Evolutionary conservation across 2,797 vertebrate genomes (phyloP).

Genomic region (Heliangelus exortis): DNA sequence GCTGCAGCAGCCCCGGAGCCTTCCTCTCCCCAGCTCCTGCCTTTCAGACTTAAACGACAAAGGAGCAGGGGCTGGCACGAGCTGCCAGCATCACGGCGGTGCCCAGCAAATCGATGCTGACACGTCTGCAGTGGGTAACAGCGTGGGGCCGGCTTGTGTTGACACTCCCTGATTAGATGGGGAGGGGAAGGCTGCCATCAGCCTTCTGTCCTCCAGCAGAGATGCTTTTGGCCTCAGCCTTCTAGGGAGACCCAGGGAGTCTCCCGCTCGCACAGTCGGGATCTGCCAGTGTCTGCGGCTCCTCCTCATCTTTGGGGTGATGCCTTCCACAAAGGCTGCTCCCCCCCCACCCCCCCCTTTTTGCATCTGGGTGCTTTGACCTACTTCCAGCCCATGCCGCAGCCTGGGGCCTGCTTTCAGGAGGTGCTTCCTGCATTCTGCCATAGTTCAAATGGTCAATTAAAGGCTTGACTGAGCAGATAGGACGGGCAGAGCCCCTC

Average conservation of each 20-base stretch:
- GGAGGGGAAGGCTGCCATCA: conserved; percentile 46
- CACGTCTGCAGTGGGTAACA: conserved; percentile 24
- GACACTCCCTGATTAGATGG: conserved; percentile 19
- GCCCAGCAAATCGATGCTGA: conserved; percentile 42
- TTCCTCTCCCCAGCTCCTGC: neutral
- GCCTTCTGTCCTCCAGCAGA: conserved; percentile 37
- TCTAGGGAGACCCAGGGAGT: neutral
- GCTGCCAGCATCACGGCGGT: neutral
- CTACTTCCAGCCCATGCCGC: conserved; percentile 7
- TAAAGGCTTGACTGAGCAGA: conserved; percentile 71
- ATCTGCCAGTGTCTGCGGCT: fast-evolving
- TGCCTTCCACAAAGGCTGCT: neutral
- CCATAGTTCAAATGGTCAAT: conserved; percentile 63
- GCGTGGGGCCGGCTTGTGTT: conserved; percentile 41
- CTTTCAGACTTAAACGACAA: neutral
- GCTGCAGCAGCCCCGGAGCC: neutral
- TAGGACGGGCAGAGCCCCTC: conserved; percentile 52
- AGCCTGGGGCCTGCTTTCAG: conserved; percentile 27
- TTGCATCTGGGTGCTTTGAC: conserved; percentile 45
- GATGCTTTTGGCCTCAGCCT: conserved; percentile 23
- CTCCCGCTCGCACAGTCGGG: fast-evolving
- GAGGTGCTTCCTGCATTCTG: conserved; percentile 16
- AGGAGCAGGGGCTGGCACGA: conserved; percentile 31
- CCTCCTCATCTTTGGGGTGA: neutral
- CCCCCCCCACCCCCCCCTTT: neutral